Conservation (phyloP, 2,113 vertebrate genomes). For the Cebus imitator region DNA sequence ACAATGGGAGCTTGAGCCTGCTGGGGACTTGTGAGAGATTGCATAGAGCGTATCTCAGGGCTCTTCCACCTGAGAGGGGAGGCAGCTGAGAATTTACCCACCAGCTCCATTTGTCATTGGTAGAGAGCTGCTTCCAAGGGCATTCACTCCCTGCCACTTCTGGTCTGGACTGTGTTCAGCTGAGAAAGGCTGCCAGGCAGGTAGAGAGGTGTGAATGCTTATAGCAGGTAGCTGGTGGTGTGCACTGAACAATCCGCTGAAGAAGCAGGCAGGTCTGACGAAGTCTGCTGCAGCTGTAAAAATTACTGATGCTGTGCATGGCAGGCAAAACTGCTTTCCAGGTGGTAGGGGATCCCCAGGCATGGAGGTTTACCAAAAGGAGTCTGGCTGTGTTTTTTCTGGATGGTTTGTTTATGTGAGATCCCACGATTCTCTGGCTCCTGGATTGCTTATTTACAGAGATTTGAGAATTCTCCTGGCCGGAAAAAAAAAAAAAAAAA, state of each 20-base stretch:
- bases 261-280: accelerated
- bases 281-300: not conserved
- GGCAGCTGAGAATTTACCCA: not conserved
- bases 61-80: not conserved
- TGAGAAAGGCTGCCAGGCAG: not conserved
- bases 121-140: not conserved
- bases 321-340: not conserved
- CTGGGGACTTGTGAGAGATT: not conserved
- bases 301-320: not conserved
- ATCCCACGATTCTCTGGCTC: not conserved
- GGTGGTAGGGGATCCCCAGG: not conserved
- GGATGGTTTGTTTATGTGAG: not conserved
- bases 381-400: not conserved
- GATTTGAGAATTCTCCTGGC: conserved; percentile 5
- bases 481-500: not conserved
- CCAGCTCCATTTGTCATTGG: not conserved
- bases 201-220: accelerated
- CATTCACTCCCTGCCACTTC: not conserved
- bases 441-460: not conserved
- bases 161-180: not conserved
- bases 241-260: not conserved
- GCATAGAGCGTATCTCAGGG: accelerated
- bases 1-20: too few relatives aligned
- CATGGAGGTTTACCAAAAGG: not conserved
- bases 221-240: not conserved